phyloP scores from a whole-genome alignment of 2,113 vertebrate genomes.

The Pao palembangensis region DNA sequence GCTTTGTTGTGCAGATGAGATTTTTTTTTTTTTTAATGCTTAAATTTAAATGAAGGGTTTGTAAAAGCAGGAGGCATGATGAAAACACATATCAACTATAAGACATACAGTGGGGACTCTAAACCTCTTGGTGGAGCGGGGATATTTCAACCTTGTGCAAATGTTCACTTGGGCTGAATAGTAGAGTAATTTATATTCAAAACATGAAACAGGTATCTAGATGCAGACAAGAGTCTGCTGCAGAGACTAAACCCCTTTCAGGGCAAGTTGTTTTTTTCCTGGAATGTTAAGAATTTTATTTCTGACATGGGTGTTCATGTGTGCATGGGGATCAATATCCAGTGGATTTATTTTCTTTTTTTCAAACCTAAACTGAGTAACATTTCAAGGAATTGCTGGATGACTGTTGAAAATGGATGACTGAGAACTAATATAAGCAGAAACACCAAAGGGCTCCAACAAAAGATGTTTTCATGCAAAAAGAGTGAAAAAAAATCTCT shows the following conservation, averaged over 20 bases:
- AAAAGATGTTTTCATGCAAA: not conserved
- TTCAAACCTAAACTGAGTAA: not conserved
- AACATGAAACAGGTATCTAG: conserved; percentile 47
- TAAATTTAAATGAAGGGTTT: conserved; percentile 43
- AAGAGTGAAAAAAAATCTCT: not conserved
- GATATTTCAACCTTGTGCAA: conserved; percentile 46
- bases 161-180: conserved; percentile 32
- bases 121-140: conserved; percentile 44
- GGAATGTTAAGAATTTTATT: not conserved
- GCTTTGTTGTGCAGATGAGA: conserved; percentile 10
- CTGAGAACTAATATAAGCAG: not conserved
- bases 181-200: conserved; percentile 53
- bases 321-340: not conserved
- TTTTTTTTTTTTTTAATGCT: conserved; percentile 22
- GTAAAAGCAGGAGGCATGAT: conserved; percentile 33
- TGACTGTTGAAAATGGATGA: not conserved
- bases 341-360: not conserved
- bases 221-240: conserved; percentile 32
- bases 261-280: not conserved
- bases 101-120: conserved; percentile 48
- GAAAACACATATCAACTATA: conserved; percentile 52
- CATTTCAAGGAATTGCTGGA: not conserved
- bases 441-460: not conserved
- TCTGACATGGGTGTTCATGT: not conserved
- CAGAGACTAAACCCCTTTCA: conserved; percentile 12